Base-by-base conservation (phyloP, 1,140 invertebrate species). In the Drosophila kikkawai region DNA sequence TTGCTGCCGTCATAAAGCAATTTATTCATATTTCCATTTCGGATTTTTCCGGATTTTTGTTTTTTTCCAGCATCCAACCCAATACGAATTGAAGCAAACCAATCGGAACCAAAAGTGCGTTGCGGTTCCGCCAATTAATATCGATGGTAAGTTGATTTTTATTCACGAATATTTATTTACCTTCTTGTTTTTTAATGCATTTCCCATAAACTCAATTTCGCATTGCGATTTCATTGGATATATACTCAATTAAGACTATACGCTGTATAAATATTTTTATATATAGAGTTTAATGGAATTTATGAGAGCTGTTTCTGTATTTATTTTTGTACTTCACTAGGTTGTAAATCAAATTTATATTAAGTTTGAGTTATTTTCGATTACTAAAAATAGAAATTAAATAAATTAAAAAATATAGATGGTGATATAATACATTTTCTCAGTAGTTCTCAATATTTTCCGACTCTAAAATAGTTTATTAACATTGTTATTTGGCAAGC, bases 111-210 rank as follows among this genome's bases (percentile, higher is more conserved):
- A 63, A 71, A 48, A 78, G 60, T 53, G 42, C 51, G 17, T 36
- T 74, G 51, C 22, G 64, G 59, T 63, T 69, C 32, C 56, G 45
- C 41, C 60, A 45, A 50, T 69, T 51, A 42, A 69, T 69, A 60
- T 81, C 42, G 19, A 78, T 74, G 82, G 82, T 84, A 74, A 78
- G 82, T 66, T 67, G 47, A 78, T 42, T 59, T 76, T 79, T 64
- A 66, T 59, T 17, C 7, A n/a, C 48, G 39, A 22, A 34, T 34
- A 51, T 56, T 56, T 51, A 74, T 74, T 50, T 42, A 34, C 34
- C 13, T 26, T 39, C 17, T 60, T 41, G 48, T 17, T 53, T 80
- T 69, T 63, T 51, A 56, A 66, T 64, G 36, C 44, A 51, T 58
- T 65, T 79, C 19, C 11, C 36, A 44, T 68, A 37, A 64, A 75